Conservation (phyloP, 2,113 vertebrate genomes). For the Lontra canadensis region DNA sequence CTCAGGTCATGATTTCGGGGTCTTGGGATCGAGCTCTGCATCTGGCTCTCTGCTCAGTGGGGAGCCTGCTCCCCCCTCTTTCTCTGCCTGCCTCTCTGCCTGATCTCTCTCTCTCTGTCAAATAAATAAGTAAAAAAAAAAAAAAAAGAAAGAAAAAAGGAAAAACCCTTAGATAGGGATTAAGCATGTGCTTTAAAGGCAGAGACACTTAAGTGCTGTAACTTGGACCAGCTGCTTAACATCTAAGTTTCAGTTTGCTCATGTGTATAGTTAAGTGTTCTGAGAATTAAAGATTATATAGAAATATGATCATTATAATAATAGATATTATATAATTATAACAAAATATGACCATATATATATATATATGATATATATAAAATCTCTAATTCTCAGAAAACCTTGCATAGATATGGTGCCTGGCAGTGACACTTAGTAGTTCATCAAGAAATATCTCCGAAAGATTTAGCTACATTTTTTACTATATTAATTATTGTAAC, state of each 20-base stretch:
- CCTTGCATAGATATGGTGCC: background rate
- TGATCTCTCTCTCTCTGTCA: too few relatives aligned
- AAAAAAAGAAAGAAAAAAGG: background rate
- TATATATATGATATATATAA: background rate
- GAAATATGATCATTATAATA: background rate
- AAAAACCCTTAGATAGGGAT: background rate
- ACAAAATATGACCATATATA: background rate
- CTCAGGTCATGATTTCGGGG: too few relatives aligned
- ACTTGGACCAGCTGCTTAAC: background rate
- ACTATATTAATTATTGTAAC: background rate
- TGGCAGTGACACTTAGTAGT: background rate
- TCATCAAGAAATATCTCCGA: background rate
- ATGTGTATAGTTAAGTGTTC: background rate
- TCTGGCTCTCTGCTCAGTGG: too few relatives aligned
- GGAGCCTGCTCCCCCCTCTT: too few relatives aligned
- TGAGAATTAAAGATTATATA: background rate
- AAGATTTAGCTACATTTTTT: background rate
- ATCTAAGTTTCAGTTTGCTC: background rate
- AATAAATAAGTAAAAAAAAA: too few relatives aligned
- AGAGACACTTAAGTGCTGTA: background rate
- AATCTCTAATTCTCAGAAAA: background rate
- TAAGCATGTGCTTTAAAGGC: background rate
- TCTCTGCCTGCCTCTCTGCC: too few relatives aligned
- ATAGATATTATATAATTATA: background rate
- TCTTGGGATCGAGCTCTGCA: too few relatives aligned